Percentiles rank a stretch among this genome's conserved stretches.
phyloP scores from a whole-genome alignment of 2,888 invertebrate species.

The Clistopyga incitator region DNA sequence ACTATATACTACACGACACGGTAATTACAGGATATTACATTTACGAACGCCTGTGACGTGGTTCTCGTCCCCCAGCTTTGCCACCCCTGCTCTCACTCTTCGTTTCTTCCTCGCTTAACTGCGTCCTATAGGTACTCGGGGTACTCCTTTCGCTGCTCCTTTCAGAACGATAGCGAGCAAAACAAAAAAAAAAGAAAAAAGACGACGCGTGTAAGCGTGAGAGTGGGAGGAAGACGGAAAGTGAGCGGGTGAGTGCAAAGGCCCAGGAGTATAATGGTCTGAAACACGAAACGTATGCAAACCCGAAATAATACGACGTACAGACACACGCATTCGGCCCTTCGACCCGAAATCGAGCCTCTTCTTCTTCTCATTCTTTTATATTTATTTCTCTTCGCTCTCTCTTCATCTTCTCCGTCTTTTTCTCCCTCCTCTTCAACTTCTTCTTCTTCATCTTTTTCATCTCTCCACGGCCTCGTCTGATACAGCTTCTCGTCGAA shows the following conservation, averaged over 20 bases:
- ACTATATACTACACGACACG: slow-evolving; percentile 67
- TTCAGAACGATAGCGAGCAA: slow-evolving; percentile 59
- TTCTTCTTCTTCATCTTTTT: slow-evolving; percentile 53
- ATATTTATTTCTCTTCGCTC: slow-evolving; percentile 10
- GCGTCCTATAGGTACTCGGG: slow-evolving; percentile 39
- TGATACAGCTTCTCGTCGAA: slow-evolving; percentile 53
- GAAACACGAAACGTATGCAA: slow-evolving; percentile 79
- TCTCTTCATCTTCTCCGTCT: slow-evolving; percentile 4
- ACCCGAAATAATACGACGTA: slow-evolving; percentile 78
- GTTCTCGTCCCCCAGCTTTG: slow-evolving; percentile 65
- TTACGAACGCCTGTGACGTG: slow-evolving; percentile 74
- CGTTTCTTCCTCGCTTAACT: slow-evolving; percentile 49
- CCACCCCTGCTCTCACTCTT: slow-evolving; percentile 54
- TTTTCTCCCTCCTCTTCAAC: background rate
- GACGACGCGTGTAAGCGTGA: slow-evolving; percentile 3
- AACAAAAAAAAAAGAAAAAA: slow-evolving; percentile 42
- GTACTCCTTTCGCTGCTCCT: slow-evolving; percentile 60
- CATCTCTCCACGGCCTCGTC: slow-evolving; percentile 6
- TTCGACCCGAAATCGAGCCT: slow-evolving; percentile 68
- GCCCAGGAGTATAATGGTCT: slow-evolving; percentile 72
- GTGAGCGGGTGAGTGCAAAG: slow-evolving; percentile 60
- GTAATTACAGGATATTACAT: slow-evolving; percentile 77
- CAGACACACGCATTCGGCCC: slow-evolving; percentile 61
- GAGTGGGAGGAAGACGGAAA: slow-evolving; percentile 44
- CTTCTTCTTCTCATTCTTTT: slow-evolving; percentile 42